Base-by-base conservation (phyloP, 2,797 vertebrate species). In the Gadopsis marmoratus region DNA sequence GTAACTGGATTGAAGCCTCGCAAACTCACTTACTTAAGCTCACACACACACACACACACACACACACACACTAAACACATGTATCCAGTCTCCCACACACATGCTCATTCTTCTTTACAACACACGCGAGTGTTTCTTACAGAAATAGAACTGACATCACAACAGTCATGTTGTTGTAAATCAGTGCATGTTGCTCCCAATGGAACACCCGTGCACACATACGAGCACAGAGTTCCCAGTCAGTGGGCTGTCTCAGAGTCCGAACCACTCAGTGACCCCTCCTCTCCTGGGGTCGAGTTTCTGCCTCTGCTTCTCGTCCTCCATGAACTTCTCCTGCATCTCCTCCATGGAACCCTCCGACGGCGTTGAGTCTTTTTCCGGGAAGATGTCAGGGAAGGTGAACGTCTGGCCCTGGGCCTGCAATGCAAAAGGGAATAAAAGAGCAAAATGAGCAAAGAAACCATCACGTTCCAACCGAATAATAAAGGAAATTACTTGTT, bases 351-450 rank as follows among this genome's bases (percentile, higher is more conserved):
- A 93, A 29, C 90, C 94, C 78, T 96, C 90, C 29, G 90, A 88
- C 0, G 86, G 2, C 0, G 73, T 75, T 76, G 12, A 75, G 39
- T 95, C 92, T 84, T 95, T 97, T 88, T 96, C 93, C 0, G 97
- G 97, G 93, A 98, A 98, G 86, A 99, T 92, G 87, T 98, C 94
- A 3, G 98, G 98, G 93, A 99, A 99, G 76, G 94, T 93, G 92
- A 99, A 99, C 5, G 96, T 97, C 93, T 98, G 97, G 84, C 96
- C 95, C 50, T 97, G 94, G 8, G 94, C 95, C 98, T 99, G 87
- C 79, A 50, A 78, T 51, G 53, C 1, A 75, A 58, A 61, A 63
- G 67, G 9, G 58, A 43, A 35, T n/a, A 41, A 78, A 2, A 61
- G 19, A 58, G 14, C 4, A 41, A 14, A 35, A 74, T 71, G 2